Conservation (phyloP, 2,888 invertebrate species). For the Eustalomyia histrio region DNA sequence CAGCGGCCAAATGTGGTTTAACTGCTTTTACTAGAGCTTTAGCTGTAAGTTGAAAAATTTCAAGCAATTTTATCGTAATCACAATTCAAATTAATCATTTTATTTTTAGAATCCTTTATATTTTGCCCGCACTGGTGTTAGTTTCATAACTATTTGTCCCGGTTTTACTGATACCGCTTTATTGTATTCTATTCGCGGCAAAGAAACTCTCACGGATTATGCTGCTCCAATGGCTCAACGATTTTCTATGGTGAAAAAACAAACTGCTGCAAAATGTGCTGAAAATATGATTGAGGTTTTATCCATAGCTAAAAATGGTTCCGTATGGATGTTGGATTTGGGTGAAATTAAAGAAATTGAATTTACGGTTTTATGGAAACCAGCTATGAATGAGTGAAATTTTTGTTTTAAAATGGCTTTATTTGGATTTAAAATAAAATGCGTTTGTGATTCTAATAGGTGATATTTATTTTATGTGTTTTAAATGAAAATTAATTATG, state of each 20-base stretch:
- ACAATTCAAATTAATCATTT: background rate
- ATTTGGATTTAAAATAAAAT: too few species aligned
- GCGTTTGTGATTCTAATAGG: too few species aligned
- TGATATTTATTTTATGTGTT: too few species aligned
- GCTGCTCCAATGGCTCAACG: constrained; percentile 58
- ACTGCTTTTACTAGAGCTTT: constrained; percentile 62
- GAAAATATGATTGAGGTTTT: constrained; percentile 74
- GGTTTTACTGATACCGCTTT: constrained; percentile 62
- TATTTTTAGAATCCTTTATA: constrained; percentile 57
- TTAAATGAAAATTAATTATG: too few species aligned
- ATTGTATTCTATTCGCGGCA: constrained; percentile 39
- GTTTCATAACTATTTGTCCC: constrained; percentile 61
- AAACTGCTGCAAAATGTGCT: constrained; percentile 69
- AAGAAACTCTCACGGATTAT: constrained; percentile 60
- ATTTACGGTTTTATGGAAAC: constrained; percentile 67
- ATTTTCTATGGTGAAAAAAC: constrained; percentile 34
- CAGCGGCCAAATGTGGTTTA: constrained; percentile 74
- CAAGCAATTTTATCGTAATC: background rate
- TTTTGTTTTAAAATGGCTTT: background rate
- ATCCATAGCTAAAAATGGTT: constrained; percentile 74
- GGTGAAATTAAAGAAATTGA: constrained; percentile 69
- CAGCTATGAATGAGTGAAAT: constrained; percentile 56
- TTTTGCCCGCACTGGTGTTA: constrained; percentile 53
- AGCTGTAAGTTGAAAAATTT: constrained; percentile 45
- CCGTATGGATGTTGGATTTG: constrained; percentile 75